Conservation (phyloP, 2,113 vertebrate genomes). For the Erinaceus europaeus region DNA sequence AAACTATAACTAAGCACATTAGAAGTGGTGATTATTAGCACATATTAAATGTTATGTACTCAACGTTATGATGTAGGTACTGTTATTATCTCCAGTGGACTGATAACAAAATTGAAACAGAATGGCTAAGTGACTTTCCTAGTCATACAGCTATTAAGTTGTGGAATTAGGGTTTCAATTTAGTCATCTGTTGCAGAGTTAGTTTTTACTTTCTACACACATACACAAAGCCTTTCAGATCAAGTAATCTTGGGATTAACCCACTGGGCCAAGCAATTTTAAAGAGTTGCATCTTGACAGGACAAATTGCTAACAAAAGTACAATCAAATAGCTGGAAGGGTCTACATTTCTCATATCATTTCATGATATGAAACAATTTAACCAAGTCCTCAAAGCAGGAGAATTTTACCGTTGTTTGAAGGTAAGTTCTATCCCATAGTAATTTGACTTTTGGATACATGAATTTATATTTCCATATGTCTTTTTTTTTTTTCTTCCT, state of each 20-base stretch:
- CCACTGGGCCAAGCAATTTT: constrained; percentile 18
- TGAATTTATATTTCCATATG: constrained; percentile 54
- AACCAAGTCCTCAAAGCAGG: constrained; percentile 65
- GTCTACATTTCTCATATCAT: constrained; percentile 22
- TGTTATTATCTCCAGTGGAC: constrained; percentile 38
- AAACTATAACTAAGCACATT: not conserved
- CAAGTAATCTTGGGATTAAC: constrained; percentile 2
- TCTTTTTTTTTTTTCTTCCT: no score
- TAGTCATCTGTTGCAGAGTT: not conserved
- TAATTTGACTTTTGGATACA: constrained; percentile 31
- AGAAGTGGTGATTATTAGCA: not conserved
- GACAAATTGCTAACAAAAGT: not conserved
- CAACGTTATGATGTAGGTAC: not conserved
- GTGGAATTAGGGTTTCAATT: not conserved
- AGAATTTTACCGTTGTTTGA: constrained; percentile 75
- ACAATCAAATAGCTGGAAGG: not conserved
- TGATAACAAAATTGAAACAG: constrained; percentile 20
- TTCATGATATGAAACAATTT: constrained; percentile 38
- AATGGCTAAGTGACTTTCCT: constrained; percentile 25
- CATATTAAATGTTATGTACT: no score
- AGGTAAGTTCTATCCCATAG: constrained; percentile 74
- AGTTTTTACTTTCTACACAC: not conserved
- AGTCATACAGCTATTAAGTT: not conserved
- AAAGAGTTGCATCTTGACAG: not conserved
- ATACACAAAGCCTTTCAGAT: constrained; percentile 22